These are phyloP conservation scores for Cynopterus brachyotis DNA, from an alignment of 2,113 vertebrate genomes.

Conservation along the genomic window DNA sequence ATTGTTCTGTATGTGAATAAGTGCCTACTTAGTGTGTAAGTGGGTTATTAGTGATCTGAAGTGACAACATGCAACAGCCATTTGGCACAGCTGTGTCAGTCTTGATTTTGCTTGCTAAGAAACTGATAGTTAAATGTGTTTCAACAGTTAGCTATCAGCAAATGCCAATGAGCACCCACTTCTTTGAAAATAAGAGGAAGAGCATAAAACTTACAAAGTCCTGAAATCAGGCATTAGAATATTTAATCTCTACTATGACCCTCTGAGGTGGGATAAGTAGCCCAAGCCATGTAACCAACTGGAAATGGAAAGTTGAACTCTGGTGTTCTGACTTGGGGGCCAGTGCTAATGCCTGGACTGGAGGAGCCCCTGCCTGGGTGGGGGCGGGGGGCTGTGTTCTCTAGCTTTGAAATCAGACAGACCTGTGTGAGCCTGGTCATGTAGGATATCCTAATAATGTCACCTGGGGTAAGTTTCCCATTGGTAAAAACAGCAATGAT, in stretches of 20 bases:
- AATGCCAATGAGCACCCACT: not conserved
- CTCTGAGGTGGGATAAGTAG: not conserved
- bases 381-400: no score
- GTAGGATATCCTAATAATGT: not conserved
- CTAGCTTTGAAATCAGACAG: not conserved
- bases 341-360: no score
- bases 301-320: not conserved
- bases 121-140: not conserved
- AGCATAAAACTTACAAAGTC: not conserved
- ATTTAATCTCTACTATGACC: not conserved
- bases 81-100: constrained; percentile 62
- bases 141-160: constrained; percentile 47
- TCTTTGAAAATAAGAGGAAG: not conserved
- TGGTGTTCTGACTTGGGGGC: not conserved
- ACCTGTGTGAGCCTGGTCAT: not conserved
- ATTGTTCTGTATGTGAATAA: constrained; percentile 65
- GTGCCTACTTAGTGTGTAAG: constrained; percentile 60
- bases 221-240: not conserved
- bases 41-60: constrained; percentile 72
- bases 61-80: constrained; percentile 59
- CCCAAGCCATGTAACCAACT: not conserved
- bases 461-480: not conserved
- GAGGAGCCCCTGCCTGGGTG: not conserved
- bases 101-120: constrained; percentile 32
- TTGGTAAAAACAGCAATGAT: not conserved